Conservation (phyloP, 2,888 invertebrate species). For the Chaetogeoica ovagalla region DNA sequence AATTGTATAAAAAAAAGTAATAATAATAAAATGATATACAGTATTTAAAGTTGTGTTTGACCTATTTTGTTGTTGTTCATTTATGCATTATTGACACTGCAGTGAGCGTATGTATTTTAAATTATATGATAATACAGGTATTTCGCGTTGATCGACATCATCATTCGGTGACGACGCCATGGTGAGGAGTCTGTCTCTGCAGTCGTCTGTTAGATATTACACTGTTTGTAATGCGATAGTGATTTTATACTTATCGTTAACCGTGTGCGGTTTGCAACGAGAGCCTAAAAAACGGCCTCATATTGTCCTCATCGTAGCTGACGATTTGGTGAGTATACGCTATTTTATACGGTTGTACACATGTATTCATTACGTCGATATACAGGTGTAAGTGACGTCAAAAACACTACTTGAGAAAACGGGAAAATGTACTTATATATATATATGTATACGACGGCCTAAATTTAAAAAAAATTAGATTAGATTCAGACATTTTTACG, state of each 20-base stretch:
- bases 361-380: no score
- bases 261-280: background rate
- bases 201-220: background rate
- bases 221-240: background rate
- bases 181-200: background rate
- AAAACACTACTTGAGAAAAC: no score
- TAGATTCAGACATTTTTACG: no score
- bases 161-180: conserved; percentile 4
- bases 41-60: no score
- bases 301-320: conserved; percentile 45
- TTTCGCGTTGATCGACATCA: background rate
- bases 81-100: conserved; percentile 3
- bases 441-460: no score
- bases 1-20: no score
- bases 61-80: background rate
- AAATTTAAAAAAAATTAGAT: no score
- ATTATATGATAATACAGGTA: background rate
- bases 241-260: background rate
- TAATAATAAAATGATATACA: no score
- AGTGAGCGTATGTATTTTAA: background rate
- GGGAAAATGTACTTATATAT: no score
- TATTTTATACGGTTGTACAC: background rate
- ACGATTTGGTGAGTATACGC: conserved; percentile 41
- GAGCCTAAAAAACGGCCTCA: conserved; percentile 34
- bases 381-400: no score